Conservation (phyloP, 2,797 vertebrate species). For the Eidolon dupreanum region DNA sequence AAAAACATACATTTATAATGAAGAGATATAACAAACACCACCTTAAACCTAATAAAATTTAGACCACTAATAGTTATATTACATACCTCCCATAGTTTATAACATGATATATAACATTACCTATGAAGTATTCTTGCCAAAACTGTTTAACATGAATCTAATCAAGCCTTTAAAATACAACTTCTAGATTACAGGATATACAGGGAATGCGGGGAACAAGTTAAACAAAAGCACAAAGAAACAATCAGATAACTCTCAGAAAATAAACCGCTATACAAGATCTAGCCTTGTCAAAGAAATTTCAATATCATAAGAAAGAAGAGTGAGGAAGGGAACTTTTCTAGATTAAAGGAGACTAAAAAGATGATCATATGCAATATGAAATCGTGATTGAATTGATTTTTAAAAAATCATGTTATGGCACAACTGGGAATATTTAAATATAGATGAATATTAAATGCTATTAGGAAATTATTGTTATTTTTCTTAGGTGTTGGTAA, state of each 20-base stretch:
- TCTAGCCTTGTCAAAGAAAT: constrained; percentile 12
- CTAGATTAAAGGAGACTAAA: constrained; percentile 2
- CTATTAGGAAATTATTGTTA: not conserved
- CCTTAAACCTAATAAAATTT: constrained; percentile 36
- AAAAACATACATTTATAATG: constrained; percentile 30
- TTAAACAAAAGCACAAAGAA: constrained; percentile 41
- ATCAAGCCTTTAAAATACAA: constrained; percentile 41
- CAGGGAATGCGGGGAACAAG: constrained; percentile 8
- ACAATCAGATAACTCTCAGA: constrained; percentile 14
- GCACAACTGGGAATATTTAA: not conserved
- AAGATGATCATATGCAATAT: constrained; percentile 8
- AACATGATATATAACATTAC: not conserved
- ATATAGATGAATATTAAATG: constrained; percentile 27
- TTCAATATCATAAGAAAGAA: not conserved
- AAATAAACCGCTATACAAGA: constrained; percentile 37
- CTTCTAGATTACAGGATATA: not conserved
- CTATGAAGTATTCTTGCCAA: not conserved
- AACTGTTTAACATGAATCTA: constrained; percentile 14
- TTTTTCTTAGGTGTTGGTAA: constrained; percentile 38
- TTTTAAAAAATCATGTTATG: not conserved
- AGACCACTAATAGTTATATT: not conserved
- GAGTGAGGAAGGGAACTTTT: not conserved
- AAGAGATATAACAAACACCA: constrained; percentile 1
- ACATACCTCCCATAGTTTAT: not conserved
- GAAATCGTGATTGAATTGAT: not conserved